Conservation (phyloP, 1,140 invertebrate genomes). For the Zaprionus camerounensis region DNA sequence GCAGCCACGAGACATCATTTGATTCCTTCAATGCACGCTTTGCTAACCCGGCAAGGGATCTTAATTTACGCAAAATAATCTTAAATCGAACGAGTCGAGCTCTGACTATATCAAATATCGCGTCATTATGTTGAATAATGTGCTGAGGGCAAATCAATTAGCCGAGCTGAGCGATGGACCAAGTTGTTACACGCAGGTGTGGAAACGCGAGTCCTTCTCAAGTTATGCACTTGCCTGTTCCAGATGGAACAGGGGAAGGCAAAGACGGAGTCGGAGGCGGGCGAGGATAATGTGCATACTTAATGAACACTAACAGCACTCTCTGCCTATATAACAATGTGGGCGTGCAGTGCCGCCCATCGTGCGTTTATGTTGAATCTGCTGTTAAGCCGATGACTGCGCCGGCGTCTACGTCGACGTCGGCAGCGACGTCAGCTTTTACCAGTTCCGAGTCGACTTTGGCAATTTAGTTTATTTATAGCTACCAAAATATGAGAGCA, state of each 20-base stretch:
- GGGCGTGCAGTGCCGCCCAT: conserved; percentile 16
- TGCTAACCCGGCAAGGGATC: not conserved
- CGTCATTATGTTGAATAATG: conserved; percentile 39
- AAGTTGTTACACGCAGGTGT: conserved; percentile 52
- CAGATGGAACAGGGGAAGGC: not conserved
- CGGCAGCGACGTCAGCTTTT: not conserved
- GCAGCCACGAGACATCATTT: conserved; percentile 52
- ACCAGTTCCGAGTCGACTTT: conserved; percentile 52
- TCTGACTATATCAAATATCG: not conserved
- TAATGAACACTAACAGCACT: conserved; percentile 52
- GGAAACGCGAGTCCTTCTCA: conserved; percentile 44
- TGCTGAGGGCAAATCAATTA: conserved; percentile 62
- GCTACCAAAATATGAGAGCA: conserved; percentile 75
- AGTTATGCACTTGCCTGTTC: conserved; percentile 49
- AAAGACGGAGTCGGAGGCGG: not conserved
- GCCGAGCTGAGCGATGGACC: conserved; percentile 3
- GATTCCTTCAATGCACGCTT: conserved; percentile 49
- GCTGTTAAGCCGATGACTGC: conserved; percentile 61
- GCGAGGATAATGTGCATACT: conserved; percentile 62
- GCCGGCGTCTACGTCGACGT: conserved; percentile 11
- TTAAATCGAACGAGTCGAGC: not conserved
- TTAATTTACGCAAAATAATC: not conserved
- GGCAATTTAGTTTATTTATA: conserved; percentile 81
- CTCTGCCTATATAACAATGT: conserved; percentile 21
- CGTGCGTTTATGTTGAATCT: conserved; percentile 67